Evolutionary conservation across 1,140 invertebrate genomes (phyloP), one percentile per base, ranked within the genome.

Genomic region (Probaryconus sp.): DNA sequence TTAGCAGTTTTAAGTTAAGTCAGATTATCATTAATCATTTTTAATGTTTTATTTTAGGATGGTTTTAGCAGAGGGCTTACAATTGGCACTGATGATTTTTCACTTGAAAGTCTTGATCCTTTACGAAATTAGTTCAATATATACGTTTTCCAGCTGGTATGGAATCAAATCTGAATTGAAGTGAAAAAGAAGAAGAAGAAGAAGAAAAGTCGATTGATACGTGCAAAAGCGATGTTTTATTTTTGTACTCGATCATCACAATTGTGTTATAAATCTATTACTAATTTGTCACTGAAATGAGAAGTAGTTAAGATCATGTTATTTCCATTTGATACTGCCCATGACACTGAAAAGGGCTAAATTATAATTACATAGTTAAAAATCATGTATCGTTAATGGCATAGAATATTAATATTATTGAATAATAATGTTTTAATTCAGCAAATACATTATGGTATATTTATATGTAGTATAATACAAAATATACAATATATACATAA

Each of bases 21-120:
- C 30, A 31, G 4, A 18, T 4, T 26, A 35, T 26, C 21, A 42
- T 48, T 24, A 2, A 42, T 26, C 10, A 51, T n/a, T n/a, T n/a
- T 53, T 47, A 1, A 38, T 38, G 9, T 35, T 38, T 61, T 50
- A 43, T 90, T 89, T 33, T 88, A 95, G 93, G 92, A 93, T 88
- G 94, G 94, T 50, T 95, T 96, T 84, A 95, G 93, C 86, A 89
- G 93, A 87, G 94, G 93, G 37, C 87, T 94, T 21, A 91, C 92
- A 5, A 92, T 94, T 80, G 92, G 92, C 30, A 93, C 94, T 63
- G 94, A 95, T 81, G 94, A 96, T 85, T 96, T 96, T 81, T 93
- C 93, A n/a, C 81, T 96, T 71, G 94, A 95, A 83, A 94, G 93
- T 85, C 89, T 95, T 76, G 94, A 95, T 89, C 94, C 94, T 31